Evolutionary conservation across 2,113 vertebrate species (phyloP).

Genomic region (Oreochromis aureus): DNA sequence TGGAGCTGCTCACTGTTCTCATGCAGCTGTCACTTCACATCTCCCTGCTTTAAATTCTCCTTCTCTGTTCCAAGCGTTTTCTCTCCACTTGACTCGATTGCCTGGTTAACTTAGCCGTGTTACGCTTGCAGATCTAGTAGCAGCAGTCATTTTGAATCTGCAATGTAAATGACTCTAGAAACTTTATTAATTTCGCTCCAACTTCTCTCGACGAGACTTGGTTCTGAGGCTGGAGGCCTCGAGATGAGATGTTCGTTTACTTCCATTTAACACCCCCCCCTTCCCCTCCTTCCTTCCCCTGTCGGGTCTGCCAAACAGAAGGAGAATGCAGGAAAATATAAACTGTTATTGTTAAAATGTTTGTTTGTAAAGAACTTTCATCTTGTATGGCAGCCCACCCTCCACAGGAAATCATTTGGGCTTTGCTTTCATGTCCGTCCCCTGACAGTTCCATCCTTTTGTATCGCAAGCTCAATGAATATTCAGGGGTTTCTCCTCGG

Average conservation of each 20-base stretch:
- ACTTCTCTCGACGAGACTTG: constrained; percentile 59
- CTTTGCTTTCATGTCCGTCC: constrained; percentile 77
- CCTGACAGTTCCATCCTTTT: constrained; percentile 71
- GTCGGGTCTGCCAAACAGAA: constrained; percentile 57
- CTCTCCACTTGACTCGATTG: constrained; percentile 14
- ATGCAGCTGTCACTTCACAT: constrained; percentile 51
- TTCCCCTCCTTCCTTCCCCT: constrained; percentile 18
- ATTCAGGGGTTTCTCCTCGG: constrained; percentile 74
- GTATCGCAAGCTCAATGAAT: constrained; percentile 75
- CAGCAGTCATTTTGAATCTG: constrained; percentile 54
- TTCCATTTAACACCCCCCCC: constrained; percentile 59
- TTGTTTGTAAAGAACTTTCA: constrained; percentile 80
- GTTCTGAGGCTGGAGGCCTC: constrained; percentile 56
- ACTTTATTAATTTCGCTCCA: constrained; percentile 66
- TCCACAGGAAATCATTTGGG: constrained; percentile 69
- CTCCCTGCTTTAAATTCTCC: not conserved
- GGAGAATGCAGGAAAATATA: constrained; percentile 67
- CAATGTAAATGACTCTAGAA: constrained; percentile 62
- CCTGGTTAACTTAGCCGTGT: constrained; percentile 9
- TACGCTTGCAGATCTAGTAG: not conserved
- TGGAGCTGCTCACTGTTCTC: constrained; percentile 43
- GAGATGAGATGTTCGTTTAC: constrained; percentile 63
- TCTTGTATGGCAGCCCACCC: constrained; percentile 75
- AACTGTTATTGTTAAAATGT: constrained; percentile 80
- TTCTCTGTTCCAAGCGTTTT: not conserved